These are phyloP conservation scores for Ailurus styani DNA, from an alignment of 2,113 vertebrate genomes.

Conservation along the genomic window DNA sequence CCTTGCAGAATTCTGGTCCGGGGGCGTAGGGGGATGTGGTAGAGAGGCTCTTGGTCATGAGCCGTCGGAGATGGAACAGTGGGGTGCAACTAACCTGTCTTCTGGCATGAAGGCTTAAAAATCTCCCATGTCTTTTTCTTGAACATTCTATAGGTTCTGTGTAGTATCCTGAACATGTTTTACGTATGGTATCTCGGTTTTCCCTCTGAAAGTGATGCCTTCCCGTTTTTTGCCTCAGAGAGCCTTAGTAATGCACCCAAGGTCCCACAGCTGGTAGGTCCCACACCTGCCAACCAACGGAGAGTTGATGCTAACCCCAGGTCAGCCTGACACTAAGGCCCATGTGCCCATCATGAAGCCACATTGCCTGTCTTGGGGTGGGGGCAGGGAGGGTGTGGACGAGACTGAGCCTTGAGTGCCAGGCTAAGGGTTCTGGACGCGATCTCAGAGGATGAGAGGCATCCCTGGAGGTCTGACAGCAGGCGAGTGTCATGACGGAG, in stretches of 20 bases:
- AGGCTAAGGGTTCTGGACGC: background rate
- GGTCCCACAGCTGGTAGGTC: background rate
- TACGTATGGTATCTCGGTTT: background rate
- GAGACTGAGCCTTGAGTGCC: background rate
- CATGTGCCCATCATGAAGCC: rapidly evolving
- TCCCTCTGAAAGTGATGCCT: background rate
- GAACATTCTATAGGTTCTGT: background rate
- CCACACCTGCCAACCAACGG: no score
- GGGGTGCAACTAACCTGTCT: background rate
- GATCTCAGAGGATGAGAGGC: background rate
- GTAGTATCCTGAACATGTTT: background rate
- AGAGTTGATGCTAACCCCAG: background rate
- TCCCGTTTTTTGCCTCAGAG: background rate
- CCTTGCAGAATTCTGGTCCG: background rate
- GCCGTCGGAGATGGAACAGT: background rate
- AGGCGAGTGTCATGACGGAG: rapidly evolving
- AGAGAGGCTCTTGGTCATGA: background rate
- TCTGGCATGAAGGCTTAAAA: background rate
- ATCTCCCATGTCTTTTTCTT: background rate
- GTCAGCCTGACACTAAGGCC: background rate
- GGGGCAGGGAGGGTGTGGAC: background rate
- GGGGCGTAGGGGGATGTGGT: background rate
- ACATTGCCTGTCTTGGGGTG: background rate
- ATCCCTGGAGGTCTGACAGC: background rate
- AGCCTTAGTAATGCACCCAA: background rate